Percentiles rank a stretch among this genome's conserved stretches.
phyloP scores from a whole-genome alignment of 2,888 invertebrate species.

The Drosophila sordidula region DNA sequence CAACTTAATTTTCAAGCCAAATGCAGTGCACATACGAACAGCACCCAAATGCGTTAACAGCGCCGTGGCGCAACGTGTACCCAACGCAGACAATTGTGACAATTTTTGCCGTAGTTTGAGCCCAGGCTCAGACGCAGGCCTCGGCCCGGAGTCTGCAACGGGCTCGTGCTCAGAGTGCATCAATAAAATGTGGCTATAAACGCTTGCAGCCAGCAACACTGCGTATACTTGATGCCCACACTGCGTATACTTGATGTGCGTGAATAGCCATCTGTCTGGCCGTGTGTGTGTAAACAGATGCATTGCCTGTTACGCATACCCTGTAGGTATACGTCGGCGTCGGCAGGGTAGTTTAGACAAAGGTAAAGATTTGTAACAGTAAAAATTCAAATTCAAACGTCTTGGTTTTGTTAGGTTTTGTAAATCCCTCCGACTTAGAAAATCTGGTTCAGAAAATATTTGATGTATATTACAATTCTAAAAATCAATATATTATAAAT shows the following conservation, averaged over 20 bases:
- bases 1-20: conserved; percentile 66
- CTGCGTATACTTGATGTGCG: conserved; percentile 65
- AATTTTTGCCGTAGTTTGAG: conserved; percentile 54
- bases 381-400: too few relatives aligned
- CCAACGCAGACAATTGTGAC: conserved; percentile 53
- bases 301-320: conserved; percentile 17
- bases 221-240: conserved; percentile 50
- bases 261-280: conserved; percentile 4
- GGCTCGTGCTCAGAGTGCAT: conserved; percentile 46
- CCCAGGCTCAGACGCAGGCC: conserved; percentile 12
- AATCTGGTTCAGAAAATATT: too few relatives aligned
- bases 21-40: conserved; percentile 49
- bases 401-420: too few relatives aligned
- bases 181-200: conserved; percentile 73
- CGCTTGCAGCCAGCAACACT: conserved; percentile 39
- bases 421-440: too few relatives aligned
- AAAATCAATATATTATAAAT: too few relatives aligned
- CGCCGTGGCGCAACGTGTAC: conserved; percentile 14
- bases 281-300: conserved; percentile 2
- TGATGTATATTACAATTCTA: too few relatives aligned
- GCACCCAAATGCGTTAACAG: conserved; percentile 39
- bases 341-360: background rate
- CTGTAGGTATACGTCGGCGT: background rate
- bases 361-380: too few relatives aligned
- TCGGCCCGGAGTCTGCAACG: conserved; percentile 1